These are phyloP conservation scores for Drosophila sproati DNA, from an alignment of 1,140 invertebrate genomes.

Conservation along the genomic window DNA sequence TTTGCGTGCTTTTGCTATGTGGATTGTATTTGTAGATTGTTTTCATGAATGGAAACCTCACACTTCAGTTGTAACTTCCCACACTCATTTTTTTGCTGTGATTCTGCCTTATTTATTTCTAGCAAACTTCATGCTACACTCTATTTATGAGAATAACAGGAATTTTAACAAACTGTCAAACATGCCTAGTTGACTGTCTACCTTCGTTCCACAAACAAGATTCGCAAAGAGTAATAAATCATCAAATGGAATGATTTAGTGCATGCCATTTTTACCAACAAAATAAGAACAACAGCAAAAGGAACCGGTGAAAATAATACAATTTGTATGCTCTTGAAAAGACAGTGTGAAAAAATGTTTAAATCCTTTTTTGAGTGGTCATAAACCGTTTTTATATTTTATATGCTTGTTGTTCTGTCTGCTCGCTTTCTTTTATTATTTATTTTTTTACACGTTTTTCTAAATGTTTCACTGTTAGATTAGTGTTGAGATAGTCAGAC, in stretches of 20 bases:
- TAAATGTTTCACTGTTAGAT: conserved; percentile 57
- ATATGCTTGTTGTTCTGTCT: conserved; percentile 37
- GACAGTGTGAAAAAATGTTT: conserved; percentile 56
- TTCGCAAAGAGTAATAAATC: conserved; percentile 57
- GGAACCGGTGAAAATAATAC: conserved; percentile 9
- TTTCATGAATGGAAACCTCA: conserved; percentile 68
- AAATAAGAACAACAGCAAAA: conserved; percentile 4
- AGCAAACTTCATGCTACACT: conserved; percentile 11
- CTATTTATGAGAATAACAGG: conserved; percentile 6
- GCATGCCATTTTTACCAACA: conserved; percentile 27
- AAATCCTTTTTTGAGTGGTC: conserved; percentile 68
- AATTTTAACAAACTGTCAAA: conserved; percentile 17
- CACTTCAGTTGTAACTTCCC: background rate
- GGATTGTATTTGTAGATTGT: conserved; percentile 39
- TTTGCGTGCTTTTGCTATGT: conserved; percentile 45
- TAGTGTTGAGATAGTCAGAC: conserved; percentile 46
- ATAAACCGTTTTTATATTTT: conserved; percentile 73
- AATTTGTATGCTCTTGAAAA: conserved; percentile 60
- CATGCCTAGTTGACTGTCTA: conserved; percentile 13
- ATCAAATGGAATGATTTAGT: conserved; percentile 71
- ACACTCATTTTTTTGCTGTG: conserved; percentile 16
- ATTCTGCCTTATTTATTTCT: conserved; percentile 36
- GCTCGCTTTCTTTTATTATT: conserved; percentile 41
- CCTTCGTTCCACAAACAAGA: background rate
- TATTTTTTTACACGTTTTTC: conserved; percentile 31